Evolutionary conservation across 2,113 vertebrate genomes (phyloP).

Genomic region (Dolichotis patagonum): DNA sequence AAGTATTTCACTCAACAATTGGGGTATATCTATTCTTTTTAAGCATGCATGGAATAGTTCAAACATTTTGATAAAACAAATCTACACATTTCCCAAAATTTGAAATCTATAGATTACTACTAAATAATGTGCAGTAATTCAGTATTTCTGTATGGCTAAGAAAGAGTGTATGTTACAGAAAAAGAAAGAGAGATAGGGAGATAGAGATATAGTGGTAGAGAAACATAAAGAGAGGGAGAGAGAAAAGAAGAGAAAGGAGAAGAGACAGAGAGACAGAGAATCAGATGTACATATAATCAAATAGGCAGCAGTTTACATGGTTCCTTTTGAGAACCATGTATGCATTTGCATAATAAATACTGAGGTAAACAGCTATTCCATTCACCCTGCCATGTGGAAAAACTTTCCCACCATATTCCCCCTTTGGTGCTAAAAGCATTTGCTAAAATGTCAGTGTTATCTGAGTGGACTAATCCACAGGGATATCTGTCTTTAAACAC

Average conservation of each 20-base stretch:
- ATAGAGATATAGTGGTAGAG: neutral
- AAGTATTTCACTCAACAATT: neutral
- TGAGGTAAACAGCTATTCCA: neutral
- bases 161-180: neutral
- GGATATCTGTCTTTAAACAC: neutral
- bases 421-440: neutral
- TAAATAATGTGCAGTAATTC: neutral
- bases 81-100: neutral
- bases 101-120: neutral
- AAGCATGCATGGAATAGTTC: neutral
- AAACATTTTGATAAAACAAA: neutral
- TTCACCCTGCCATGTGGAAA: neutral
- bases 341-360: neutral
- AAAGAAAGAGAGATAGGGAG: neutral
- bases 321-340: slow-evolving; percentile 24
- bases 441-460: slow-evolving; percentile 49
- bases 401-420: neutral
- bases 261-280: accelerated
- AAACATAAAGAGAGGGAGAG: neutral
- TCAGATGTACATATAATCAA: neutral
- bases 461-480: neutral
- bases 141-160: neutral
- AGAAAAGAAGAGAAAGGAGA: neutral
- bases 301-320: neutral
- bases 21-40: neutral